Base-by-base conservation (phyloP, 2,797 vertebrate species). In the Squalus acanthias region DNA sequence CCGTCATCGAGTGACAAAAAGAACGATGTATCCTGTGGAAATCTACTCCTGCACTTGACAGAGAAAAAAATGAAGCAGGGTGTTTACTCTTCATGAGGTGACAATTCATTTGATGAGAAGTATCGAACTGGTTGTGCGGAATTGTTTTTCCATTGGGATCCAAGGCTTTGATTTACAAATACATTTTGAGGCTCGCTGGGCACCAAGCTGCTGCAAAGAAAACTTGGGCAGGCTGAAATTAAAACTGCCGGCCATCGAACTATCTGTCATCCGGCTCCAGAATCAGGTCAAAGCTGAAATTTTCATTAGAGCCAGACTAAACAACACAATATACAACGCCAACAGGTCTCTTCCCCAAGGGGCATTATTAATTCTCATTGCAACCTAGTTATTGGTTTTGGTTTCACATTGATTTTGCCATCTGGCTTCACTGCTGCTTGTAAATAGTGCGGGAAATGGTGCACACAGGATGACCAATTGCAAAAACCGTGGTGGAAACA, bases 241-340 rank as follows among this genome's bases (percentile, higher is more conserved):
- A 92, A 92, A 91, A 46, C 63, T 93, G 91, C 65, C 24, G 33
- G n/a, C 17, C n/a, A 69, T 39, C 63, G 69, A 69, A 93, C 65
- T 93, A 93, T 93, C 91, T 46, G 65, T 93, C 91, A 93, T 65
- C 91, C 39, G 17, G n/a, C 65, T 69, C 91, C 91, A 24, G 91
- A 69, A 93, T 67, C 98, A 98, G 98, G 98, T 99, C 98, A 99
- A 98, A 98, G 98, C 98, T 98, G 98, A 98, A 98, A 98, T 98
- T 98, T 98, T 99, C 98, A 99, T 99, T 99, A 98, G 97, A 98
- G 98, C 98, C 98, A 98, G 98, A 98, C 98, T 98, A 98, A 99
- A 99, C 98, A 98, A 97, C 97, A 96, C 97, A 97, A 97, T 98
- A 97, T 96, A 97, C 97, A 97, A 97, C 97, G 97, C 97, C 97